Evolutionary conservation across 35 echinoderm and acorn worm genomes (phyloP), one percentile per base, ranked within the genome.

Genomic region (Apostichopus californicus): DNA sequence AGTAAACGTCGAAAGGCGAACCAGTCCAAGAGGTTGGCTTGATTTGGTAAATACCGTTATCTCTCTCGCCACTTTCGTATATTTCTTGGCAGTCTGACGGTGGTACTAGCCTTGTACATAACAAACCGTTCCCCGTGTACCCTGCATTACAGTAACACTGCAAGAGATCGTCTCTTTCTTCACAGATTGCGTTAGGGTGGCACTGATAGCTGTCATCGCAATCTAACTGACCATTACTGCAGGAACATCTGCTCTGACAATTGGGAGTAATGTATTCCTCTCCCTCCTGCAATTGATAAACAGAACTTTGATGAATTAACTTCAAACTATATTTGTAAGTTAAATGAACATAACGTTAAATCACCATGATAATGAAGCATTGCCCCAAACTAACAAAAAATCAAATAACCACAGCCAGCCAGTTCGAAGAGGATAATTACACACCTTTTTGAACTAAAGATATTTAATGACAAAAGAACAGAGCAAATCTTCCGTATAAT

Each of bases 181-280:
- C 81, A 85, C 81, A 85, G 54, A 18, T 55, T 59, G 81, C 81
- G 8, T 85, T 85, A 22, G 55, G 10, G 14, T 85, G 25, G 58
- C 81, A 85, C n/a, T 18, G 54, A 59, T 85, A 60, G 8, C 5
- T 85, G 15, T 60, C 58, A 85, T 85, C 15, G 15, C 81, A 85
- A 9, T 60, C 7, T 60, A 60, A 60, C n/a, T 73, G 70, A 21
- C 70, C 70, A 73, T 73, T 73, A 17, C 13, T 73, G 70, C 70
- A 73, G n/a, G 70, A 73, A 17, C 70, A 73, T 18, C n/a, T 73
- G 17, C 70, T 73, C 13, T 73, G 14, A 73, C 70, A 73, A 15
- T 15, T 17, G 1, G 70, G 14, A 14, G 70, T 5, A 15, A 73
- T 21, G 14, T 73, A 73, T 73, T 15, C 13, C n/a, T 73, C 13